Evolutionary conservation across 2,797 vertebrate genomes (phyloP).

Genomic region (Petrocephalus sullivani): DNA sequence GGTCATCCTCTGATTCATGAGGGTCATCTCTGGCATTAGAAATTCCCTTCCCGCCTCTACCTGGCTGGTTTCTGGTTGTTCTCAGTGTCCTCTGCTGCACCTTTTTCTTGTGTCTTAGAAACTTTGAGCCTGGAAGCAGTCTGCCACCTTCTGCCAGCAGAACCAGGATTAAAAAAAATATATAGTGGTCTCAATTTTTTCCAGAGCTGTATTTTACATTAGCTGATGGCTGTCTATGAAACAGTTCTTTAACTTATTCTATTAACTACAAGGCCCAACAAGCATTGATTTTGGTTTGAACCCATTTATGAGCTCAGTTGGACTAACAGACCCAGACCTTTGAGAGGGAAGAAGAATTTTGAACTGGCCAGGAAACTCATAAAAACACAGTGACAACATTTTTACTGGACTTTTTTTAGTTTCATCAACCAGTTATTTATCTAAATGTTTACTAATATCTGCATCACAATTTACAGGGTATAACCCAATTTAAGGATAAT

Average conservation of each 20-base stretch:
- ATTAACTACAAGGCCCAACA: no score
- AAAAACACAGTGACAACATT: neutral
- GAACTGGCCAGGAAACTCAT: neutral
- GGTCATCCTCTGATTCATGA: no score
- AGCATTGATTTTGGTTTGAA: neutral
- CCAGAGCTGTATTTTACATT: neutral
- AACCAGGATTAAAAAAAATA: no score
- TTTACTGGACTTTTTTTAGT: neutral
- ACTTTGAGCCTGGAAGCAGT: no score
- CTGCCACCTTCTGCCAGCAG: no score
- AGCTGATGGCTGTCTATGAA: neutral
- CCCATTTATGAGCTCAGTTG: neutral
- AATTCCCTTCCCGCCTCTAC: no score
- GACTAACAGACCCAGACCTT: neutral
- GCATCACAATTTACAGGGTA: neutral
- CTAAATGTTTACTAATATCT: neutral
- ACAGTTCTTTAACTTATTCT: no score
- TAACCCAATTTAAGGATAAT: neutral
- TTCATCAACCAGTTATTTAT: neutral
- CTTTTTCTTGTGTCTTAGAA: no score
- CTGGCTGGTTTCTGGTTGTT: no score
- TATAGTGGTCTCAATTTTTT: no score
- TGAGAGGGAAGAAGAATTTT: neutral
- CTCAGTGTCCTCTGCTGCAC: no score
- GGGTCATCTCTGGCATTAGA: no score